Percentiles rank a stretch among this genome's conserved stretches.
These are phyloP conservation scores for Artemisiospiza belli DNA, from an alignment of 2,113 vertebrate species.

Conservation along the genomic window DNA sequence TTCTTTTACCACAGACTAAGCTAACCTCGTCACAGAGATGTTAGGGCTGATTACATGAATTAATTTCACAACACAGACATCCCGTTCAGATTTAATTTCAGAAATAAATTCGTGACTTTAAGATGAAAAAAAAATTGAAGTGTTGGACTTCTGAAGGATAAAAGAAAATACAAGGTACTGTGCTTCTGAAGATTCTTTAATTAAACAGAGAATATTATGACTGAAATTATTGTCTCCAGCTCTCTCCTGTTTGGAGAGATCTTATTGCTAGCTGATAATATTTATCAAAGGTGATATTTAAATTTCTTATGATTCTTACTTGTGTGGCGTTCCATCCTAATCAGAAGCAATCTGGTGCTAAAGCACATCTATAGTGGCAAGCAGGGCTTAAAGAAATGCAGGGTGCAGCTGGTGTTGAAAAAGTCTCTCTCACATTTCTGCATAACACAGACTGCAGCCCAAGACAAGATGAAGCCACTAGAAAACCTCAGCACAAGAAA, in stretches of 20 bases:
- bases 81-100: not conserved
- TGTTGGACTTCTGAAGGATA: not conserved
- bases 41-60: not conserved
- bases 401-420: not conserved
- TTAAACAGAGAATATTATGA: not conserved
- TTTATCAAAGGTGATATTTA: not conserved
- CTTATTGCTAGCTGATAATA: not conserved
- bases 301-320: not conserved
- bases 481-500: constrained; percentile 9
- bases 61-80: not conserved
- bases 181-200: not conserved
- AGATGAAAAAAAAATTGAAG: not conserved
- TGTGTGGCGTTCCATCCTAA: not conserved
- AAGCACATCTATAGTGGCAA: not conserved
- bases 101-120: not conserved
- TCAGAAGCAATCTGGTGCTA: not conserved
- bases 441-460: not conserved
- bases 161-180: not conserved
- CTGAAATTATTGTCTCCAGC: not conserved
- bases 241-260: not conserved
- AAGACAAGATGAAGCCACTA: constrained; percentile 3
- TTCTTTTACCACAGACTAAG: not conserved
- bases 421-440: not conserved
- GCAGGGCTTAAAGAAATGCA: not conserved
- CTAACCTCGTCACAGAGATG: not conserved